Evolutionary conservation across 2,113 vertebrate genomes (phyloP).

Genomic region (Sturnus vulgaris): DNA sequence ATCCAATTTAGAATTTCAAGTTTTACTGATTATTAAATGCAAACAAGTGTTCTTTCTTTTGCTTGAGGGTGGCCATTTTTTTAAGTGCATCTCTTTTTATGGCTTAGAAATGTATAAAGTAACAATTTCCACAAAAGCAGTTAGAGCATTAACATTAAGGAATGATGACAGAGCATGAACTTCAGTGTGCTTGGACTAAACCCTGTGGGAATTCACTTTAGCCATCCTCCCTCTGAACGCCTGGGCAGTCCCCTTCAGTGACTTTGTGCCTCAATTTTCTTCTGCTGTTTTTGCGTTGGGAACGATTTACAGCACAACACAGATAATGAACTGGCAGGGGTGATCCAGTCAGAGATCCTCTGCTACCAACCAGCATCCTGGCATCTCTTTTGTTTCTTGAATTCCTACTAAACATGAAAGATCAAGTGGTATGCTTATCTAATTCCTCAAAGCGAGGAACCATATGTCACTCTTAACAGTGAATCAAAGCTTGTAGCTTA

Average conservation of each 20-base stretch:
- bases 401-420: background rate
- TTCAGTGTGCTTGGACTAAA: background rate
- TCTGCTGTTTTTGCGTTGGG: background rate
- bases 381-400: constrained; percentile 1
- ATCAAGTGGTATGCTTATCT: constrained; percentile 16
- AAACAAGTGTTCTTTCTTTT: constrained; percentile 52
- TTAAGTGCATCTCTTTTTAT: background rate
- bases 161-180: background rate
- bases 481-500: background rate
- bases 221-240: background rate
- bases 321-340: background rate
- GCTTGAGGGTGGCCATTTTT: background rate
- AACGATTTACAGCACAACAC: background rate
- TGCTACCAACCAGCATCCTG: background rate
- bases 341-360: background rate
- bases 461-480: background rate
- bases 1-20: constrained; percentile 68
- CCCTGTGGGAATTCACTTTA: background rate
- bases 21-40: constrained; percentile 59
- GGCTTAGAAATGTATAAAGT: background rate
- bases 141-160: background rate
- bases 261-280: background rate
- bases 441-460: constrained; percentile 9
- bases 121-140: background rate
- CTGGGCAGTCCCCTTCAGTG: background rate